Percentiles rank a stretch among this genome's conserved stretches.
Conservation (phyloP, 2,888 invertebrate genomes). For the Acronicta alni region DNA sequence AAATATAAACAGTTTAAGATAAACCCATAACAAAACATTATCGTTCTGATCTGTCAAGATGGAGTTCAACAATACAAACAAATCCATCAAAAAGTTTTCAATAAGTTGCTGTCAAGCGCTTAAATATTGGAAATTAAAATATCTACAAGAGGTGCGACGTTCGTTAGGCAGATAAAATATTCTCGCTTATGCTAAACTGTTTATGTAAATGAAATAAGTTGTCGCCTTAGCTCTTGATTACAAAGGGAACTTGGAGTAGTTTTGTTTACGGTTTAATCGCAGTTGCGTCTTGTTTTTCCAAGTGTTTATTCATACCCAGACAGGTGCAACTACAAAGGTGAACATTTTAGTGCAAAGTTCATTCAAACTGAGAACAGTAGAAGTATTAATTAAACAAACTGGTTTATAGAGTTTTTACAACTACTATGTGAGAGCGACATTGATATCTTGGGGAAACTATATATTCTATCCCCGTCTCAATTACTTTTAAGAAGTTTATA, state of each 20-base stretch:
- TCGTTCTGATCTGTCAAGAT: conserved; percentile 13
- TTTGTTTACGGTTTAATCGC: conserved; percentile 80
- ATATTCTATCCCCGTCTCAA: not conserved
- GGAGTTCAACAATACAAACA: conserved; percentile 36
- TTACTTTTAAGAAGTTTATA: not conserved
- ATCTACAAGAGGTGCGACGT: conserved; percentile 63
- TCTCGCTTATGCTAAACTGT: conserved; percentile 78
- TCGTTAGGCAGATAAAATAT: conserved; percentile 70
- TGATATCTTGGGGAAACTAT: conserved; percentile 7
- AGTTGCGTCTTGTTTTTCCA: conserved; percentile 71
- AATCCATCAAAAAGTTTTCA: conserved; percentile 48
- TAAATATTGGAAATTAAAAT: conserved; percentile 61
- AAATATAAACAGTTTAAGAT: conserved; percentile 2
- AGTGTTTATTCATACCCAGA: conserved; percentile 65
- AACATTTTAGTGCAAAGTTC: conserved; percentile 57
- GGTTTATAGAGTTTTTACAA: conserved; percentile 11
- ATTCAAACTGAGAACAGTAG: conserved; percentile 42
- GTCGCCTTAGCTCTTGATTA: conserved; percentile 82
- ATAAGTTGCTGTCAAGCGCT: conserved; percentile 39
- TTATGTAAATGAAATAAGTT: conserved; percentile 84
- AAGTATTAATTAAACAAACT: conserved; percentile 35
- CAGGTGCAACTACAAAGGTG: conserved; percentile 66
- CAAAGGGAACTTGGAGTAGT: conserved; percentile 79
- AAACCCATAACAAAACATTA: conserved; percentile 10
- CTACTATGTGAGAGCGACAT: conserved; percentile 1